phyloP scores from a whole-genome alignment of 1,140 invertebrate species.

The Trachymyrmex septentrionalis region DNA sequence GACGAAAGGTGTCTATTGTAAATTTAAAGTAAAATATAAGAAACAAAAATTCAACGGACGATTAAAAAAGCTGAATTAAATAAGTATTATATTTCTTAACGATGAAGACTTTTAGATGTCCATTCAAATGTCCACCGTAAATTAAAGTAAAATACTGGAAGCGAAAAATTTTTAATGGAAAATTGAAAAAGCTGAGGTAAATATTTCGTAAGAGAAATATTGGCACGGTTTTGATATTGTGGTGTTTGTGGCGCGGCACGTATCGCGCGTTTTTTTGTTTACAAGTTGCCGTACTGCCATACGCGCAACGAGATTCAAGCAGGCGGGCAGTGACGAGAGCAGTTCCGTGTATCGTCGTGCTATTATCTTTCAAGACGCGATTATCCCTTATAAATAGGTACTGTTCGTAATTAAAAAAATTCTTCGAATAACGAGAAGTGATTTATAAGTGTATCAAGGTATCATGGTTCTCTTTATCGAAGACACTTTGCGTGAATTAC shows the following conservation, averaged over 20 bases:
- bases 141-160: not conserved
- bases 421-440: too few relatives aligned
- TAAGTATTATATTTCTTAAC: too few relatives aligned
- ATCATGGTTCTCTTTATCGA: too few relatives aligned
- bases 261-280: not conserved
- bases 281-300: not conserved
- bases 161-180: not conserved
- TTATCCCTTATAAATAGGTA: not conserved
- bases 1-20: not conserved
- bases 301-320: not conserved
- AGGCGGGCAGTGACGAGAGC: not conserved
- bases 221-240: not conserved
- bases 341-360: not conserved
- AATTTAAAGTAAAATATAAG: not conserved
- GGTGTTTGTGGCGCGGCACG: too few relatives aligned
- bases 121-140: not conserved
- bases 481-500: too few relatives aligned
- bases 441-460: too few relatives aligned
- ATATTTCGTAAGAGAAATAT: not conserved
- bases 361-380: not conserved
- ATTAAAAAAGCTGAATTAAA: not conserved
- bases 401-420: too few relatives aligned
- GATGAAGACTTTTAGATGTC: too few relatives aligned
- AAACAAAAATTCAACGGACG: not conserved
- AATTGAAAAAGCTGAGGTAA: not conserved